Conservation (phyloP, 2,888 invertebrate genomes). For the Agrenia bidenticulata region DNA sequence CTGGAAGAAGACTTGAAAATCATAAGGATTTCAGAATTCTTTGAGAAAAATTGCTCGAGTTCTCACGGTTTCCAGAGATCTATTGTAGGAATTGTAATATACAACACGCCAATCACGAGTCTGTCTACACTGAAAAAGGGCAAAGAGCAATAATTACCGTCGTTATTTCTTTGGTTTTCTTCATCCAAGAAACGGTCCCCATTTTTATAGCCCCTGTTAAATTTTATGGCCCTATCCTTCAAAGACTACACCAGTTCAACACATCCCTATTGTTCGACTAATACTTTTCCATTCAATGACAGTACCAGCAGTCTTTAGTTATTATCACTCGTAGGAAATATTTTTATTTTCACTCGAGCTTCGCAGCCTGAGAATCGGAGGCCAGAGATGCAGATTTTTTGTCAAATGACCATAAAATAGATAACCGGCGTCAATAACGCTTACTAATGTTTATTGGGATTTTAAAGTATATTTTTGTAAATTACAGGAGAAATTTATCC, state of each 20-base stretch:
- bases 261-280: slow-evolving; percentile 26
- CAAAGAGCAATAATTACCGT: slow-evolving; percentile 52
- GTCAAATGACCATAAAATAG: slow-evolving; percentile 15
- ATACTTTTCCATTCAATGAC: background rate
- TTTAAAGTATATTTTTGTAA: background rate
- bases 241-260: slow-evolving; percentile 19
- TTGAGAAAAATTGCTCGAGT: slow-evolving; percentile 22
- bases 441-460: slow-evolving; percentile 7
- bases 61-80: slow-evolving; percentile 35
- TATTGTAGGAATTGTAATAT: slow-evolving; percentile 42
- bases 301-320: no score
- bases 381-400: slow-evolving; percentile 19
- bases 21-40: background rate
- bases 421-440: slow-evolving; percentile 8
- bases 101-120: slow-evolving; percentile 52
- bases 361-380: background rate
- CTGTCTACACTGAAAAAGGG: slow-evolving; percentile 42
- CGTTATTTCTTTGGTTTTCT: slow-evolving; percentile 51
- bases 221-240: slow-evolving; percentile 44
- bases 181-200: slow-evolving; percentile 40
- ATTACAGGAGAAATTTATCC: no score
- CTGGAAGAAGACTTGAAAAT: slow-evolving; percentile 1
- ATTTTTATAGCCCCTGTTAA: slow-evolving; percentile 48
- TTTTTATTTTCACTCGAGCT: background rate
- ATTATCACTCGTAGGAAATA: no score